phyloP scores from a whole-genome alignment of 2,888 invertebrate genomes.

The Bombyx huttoni region DNA sequence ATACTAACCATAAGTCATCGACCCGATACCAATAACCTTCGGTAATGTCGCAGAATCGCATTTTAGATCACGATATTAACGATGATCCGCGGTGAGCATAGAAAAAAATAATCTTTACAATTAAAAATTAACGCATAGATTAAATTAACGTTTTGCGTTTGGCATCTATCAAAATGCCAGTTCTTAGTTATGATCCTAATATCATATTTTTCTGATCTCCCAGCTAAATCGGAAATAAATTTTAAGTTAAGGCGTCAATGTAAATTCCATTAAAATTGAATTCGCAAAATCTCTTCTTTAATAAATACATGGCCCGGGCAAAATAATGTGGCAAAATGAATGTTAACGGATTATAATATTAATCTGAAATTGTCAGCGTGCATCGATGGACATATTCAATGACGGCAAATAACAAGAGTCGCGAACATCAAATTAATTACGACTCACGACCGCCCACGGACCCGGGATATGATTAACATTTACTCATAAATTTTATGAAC shows the following conservation, averaged over 20 bases:
- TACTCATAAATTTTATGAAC: conserved; percentile 20
- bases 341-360: background rate
- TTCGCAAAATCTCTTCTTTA: background rate
- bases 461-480: conserved; percentile 22
- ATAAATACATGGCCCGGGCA: background rate
- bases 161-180: too few relatives aligned
- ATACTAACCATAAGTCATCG: too few relatives aligned
- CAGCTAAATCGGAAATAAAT: too few relatives aligned
- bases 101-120: too few relatives aligned
- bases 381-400: background rate
- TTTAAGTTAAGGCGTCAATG: background rate
- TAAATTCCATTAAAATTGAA: background rate
- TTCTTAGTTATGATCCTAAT: too few relatives aligned
- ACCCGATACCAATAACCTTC: too few relatives aligned
- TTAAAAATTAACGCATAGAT: too few relatives aligned
- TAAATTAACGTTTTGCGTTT: too few relatives aligned
- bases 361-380: conserved; percentile 1
- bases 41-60: too few relatives aligned
- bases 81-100: too few relatives aligned
- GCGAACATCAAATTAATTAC: conserved; percentile 36
- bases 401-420: conserved; percentile 11
- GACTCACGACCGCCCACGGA: conserved; percentile 29
- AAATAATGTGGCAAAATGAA: background rate
- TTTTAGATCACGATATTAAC: too few relatives aligned
- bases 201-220: too few relatives aligned